These are phyloP conservation scores for Cyrtodaria siliqua DNA, from an alignment of 2,888 invertebrate genomes.

Conservation along the genomic window DNA sequence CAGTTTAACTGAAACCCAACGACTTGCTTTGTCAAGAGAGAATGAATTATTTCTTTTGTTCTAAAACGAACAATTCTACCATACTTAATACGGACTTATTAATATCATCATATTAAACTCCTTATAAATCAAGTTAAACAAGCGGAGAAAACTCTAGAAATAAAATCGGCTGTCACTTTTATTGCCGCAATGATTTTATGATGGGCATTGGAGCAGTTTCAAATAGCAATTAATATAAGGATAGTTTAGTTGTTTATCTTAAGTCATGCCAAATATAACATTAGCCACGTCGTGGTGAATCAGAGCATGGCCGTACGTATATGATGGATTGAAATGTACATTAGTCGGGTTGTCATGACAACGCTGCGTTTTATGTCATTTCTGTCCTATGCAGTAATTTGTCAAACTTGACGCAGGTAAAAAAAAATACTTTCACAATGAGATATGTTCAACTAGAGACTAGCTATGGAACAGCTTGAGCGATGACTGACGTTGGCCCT, in stretches of 20 bases:
- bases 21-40: neutral
- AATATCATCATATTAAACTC: slow-evolving; percentile 25
- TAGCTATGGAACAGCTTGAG: neutral
- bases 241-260: slow-evolving; percentile 32
- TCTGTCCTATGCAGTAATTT: slow-evolving; percentile 47
- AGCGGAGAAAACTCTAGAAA: slow-evolving; percentile 10
- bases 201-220: slow-evolving; percentile 21
- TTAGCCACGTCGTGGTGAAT: slow-evolving; percentile 24
- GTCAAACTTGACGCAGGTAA: slow-evolving; percentile 54
- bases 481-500: neutral
- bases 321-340: slow-evolving; percentile 64
- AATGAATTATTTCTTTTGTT: slow-evolving; percentile 38
- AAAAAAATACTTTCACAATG: slow-evolving; percentile 15
- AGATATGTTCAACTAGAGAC: neutral
- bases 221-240: slow-evolving; percentile 20
- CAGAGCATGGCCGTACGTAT: slow-evolving; percentile 45
- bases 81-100: slow-evolving; percentile 29
- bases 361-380: slow-evolving; percentile 63
- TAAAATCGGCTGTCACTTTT: slow-evolving; percentile 31
- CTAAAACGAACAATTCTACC: slow-evolving; percentile 13
- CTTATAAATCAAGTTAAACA: slow-evolving; percentile 38
- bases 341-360: slow-evolving; percentile 48
- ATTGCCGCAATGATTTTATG: slow-evolving; percentile 22
- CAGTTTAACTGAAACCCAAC: too few relatives aligned
- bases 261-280: slow-evolving; percentile 37